Percentiles rank a stretch among this genome's conserved stretches.
Evolutionary conservation across 1,140 invertebrate species (phyloP).

Genomic region (Tetraneura akinire): DNA sequence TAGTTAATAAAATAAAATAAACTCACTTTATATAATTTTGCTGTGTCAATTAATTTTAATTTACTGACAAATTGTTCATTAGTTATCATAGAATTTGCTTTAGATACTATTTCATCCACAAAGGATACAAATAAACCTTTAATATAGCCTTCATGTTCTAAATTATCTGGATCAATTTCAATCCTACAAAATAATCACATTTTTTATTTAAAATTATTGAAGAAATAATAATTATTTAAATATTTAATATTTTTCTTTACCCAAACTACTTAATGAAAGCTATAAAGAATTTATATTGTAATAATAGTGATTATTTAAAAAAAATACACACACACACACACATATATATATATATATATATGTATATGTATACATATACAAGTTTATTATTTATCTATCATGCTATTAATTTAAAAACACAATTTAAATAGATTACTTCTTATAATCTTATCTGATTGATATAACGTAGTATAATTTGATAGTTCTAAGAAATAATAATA

Average conservation of each 20-base stretch:
- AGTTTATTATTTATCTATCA: constrained; percentile 4
- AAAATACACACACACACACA: too few relatives aligned
- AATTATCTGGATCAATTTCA: constrained; percentile 72
- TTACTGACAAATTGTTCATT: constrained; percentile 79
- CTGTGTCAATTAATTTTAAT: constrained; percentile 78
- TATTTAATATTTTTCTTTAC: background rate
- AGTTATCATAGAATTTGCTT: constrained; percentile 67
- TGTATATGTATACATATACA: too few relatives aligned
- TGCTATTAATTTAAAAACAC: constrained; percentile 16
- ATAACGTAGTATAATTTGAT: constrained; percentile 25
- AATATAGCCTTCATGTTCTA: constrained; percentile 64
- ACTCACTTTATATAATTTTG: constrained; percentile 71
- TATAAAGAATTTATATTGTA: background rate
- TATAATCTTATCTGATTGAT: constrained; percentile 35
- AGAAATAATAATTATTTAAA: background rate
- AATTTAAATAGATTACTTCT: constrained; percentile 27
- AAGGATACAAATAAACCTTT: constrained; percentile 68
- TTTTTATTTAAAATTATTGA: background rate
- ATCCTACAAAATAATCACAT: constrained; percentile 61
- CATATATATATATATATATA: too few relatives aligned
- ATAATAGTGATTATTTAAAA: background rate
- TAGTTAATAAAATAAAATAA: background rate
- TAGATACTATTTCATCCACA: constrained; percentile 76
- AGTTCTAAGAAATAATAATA: constrained; percentile 43
- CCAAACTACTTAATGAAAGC: background rate